A percentile compares a stretch with the other conserved stretches of the same genome.
Evolutionary conservation across 2,113 vertebrate species (phyloP).

Genomic region (Gavialis gangeticus): DNA sequence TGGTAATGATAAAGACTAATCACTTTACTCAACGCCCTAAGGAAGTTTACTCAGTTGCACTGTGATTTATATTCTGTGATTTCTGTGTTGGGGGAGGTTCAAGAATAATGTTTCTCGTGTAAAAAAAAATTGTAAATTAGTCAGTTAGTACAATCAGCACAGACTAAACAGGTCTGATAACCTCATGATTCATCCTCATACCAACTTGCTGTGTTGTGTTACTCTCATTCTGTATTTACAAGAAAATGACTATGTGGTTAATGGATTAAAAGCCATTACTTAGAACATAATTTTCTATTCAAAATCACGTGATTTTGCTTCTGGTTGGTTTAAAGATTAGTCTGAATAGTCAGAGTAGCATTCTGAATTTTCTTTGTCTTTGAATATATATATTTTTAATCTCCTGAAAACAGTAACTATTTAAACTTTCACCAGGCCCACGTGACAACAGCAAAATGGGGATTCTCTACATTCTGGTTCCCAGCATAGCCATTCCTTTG

Average conservation of each 20-base stretch:
- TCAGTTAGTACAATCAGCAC: background rate
- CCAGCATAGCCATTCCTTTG: constrained; percentile 93
- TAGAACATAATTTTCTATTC: background rate
- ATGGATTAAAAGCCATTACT: background rate
- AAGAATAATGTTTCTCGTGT: background rate
- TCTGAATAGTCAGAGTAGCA: rapidly evolving
- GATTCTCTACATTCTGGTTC: constrained; percentile 95
- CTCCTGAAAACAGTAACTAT: background rate
- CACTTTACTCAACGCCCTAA: background rate
- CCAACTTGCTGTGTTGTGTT: background rate
- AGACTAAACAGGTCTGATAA: background rate
- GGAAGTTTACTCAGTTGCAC: background rate
- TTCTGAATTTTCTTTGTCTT: background rate
- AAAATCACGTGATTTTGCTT: background rate
- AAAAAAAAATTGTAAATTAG: background rate
- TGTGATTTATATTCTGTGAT: background rate
- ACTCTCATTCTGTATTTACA: background rate
- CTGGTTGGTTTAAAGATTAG: background rate
- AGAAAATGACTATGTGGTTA: background rate
- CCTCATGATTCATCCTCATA: background rate
- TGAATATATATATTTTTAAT: background rate
- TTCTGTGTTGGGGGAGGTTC: background rate
- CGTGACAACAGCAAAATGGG: constrained; percentile 92
- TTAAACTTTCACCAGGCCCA: constrained; percentile 80
- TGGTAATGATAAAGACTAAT: background rate